A percentile compares a stretch with the other conserved stretches of the same genome.
Evolutionary conservation across 2,797 vertebrate species (phyloP).

Genomic region (Potorous gilbertii): DNA sequence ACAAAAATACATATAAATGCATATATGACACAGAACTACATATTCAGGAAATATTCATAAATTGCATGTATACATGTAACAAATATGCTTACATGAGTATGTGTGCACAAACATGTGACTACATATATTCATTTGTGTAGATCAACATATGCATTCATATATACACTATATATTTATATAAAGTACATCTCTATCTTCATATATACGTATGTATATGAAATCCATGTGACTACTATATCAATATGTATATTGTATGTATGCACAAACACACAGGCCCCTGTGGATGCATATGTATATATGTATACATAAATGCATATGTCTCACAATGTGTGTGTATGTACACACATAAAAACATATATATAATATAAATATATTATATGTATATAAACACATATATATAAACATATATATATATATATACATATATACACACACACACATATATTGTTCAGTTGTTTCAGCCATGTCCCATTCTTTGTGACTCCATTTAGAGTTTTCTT

Average conservation of each 20-base stretch:
- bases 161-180: not conserved
- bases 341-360: no score
- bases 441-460: no score
- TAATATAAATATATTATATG: no score
- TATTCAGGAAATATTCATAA: not conserved
- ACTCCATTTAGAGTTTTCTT: no score
- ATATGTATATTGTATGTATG: not conserved
- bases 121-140: not conserved
- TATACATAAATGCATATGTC: no score
- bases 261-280: no score
- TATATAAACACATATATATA: no score
- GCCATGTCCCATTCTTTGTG: no score
- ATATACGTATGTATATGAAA: not conserved
- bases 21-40: not conserved
- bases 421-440: no score
- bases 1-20: not conserved
- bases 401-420: no score
- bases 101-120: not conserved
- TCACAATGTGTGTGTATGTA: no score
- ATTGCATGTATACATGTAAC: not conserved
- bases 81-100: not conserved
- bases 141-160: not conserved
- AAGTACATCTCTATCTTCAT: not conserved
- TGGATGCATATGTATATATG: no score
- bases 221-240: not conserved